phyloP scores from a whole-genome alignment of 2,888 invertebrate species.

The Gymnosoma rotundatum region DNA sequence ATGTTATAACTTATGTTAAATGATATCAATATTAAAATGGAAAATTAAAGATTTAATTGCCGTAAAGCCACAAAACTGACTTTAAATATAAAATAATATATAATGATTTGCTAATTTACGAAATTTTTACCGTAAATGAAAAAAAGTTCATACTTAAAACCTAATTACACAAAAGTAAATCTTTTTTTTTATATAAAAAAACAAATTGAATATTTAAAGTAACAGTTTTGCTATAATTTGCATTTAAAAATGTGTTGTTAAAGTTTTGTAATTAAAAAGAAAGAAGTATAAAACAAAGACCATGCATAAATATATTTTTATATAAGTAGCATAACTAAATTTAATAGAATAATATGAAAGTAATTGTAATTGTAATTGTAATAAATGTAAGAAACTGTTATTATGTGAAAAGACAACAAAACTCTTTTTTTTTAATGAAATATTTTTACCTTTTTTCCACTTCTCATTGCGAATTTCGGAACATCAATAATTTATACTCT shows the following conservation, averaged over 20 bases:
- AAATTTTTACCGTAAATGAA: too few species aligned
- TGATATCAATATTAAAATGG: neutral
- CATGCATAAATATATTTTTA: constrained; percentile 55
- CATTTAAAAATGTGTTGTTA: constrained; percentile 68
- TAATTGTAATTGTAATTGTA: constrained; percentile 36
- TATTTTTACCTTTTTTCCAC: too few species aligned
- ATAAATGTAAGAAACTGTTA: constrained; percentile 47
- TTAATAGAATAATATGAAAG: constrained; percentile 37
- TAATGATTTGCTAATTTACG: too few species aligned
- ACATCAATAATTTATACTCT: too few species aligned
- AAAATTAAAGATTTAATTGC: constrained; percentile 36
- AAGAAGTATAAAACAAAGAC: neutral
- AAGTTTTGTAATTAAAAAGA: constrained; percentile 48
- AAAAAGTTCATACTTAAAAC: neutral
- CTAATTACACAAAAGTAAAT: constrained; percentile 3
- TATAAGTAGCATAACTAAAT: constrained; percentile 65
- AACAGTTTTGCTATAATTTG: constrained; percentile 61
- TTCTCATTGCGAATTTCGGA: too few species aligned
- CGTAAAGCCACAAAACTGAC: too few species aligned
- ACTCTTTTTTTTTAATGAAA: neutral
- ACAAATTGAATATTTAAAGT: neutral
- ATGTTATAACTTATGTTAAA: too few species aligned
- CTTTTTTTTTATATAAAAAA: neutral
- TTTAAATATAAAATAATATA: too few species aligned
- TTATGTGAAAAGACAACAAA: neutral